A percentile compares a stretch with the other conserved stretches of the same genome.
Conservation (phyloP, 2,113 vertebrate species). For the Hyla sarda region DNA sequence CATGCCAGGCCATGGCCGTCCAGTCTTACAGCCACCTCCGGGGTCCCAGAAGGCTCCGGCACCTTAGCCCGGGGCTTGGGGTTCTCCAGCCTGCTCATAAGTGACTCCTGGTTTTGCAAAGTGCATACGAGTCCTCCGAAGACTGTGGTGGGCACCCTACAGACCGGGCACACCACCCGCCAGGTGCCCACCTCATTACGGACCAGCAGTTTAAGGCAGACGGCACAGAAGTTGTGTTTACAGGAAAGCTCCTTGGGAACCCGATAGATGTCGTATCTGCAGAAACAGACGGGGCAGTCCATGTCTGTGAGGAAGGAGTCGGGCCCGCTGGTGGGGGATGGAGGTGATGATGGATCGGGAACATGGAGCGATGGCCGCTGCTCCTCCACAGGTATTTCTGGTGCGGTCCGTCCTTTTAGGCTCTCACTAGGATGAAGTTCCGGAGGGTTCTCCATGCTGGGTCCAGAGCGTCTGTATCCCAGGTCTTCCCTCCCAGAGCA, state of each 20-base stretch:
- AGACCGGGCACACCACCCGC: slow-evolving; percentile 74
- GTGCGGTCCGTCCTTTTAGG: background rate
- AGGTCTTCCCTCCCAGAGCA: background rate
- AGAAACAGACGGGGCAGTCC: slow-evolving; percentile 78
- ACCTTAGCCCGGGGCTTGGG: background rate
- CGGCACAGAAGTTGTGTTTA: slow-evolving; percentile 71
- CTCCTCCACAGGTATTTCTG: fast-evolving
- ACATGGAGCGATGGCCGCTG: fast-evolving
- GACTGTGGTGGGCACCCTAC: slow-evolving; percentile 69
- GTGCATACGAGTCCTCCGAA: slow-evolving; percentile 75
- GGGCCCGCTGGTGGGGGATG: fast-evolving
- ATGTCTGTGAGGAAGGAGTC: slow-evolving; percentile 44
- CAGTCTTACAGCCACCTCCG: background rate
- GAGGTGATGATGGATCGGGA: background rate
- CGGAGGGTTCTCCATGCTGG: slow-evolving; percentile 59
- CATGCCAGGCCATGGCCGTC: background rate
- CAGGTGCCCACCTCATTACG: slow-evolving; percentile 65
- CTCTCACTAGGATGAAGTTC: background rate
- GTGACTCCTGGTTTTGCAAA: slow-evolving; percentile 65
- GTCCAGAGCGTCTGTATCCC: background rate
- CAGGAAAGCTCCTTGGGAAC: slow-evolving; percentile 75
- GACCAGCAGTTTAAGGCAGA: slow-evolving; percentile 77
- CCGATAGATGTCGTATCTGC: slow-evolving; percentile 68
- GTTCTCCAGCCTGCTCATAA: slow-evolving; percentile 61
- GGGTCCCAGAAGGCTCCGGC: slow-evolving; percentile 35